Base-by-base conservation (phyloP, 2,888 invertebrate genomes). In the Conus canariensis region DNA sequence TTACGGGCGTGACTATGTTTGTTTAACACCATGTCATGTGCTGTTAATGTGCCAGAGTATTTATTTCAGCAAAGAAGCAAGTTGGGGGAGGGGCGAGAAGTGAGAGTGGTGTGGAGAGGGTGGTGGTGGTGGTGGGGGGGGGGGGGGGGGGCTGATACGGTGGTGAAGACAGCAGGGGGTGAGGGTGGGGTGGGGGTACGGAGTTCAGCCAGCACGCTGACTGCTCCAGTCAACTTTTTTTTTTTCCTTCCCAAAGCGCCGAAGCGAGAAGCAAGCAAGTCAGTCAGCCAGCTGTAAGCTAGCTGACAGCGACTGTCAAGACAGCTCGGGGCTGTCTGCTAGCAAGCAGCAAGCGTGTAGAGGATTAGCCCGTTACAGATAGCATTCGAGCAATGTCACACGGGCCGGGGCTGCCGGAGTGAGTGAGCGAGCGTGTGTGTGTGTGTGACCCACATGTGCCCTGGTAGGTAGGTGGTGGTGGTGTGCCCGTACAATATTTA, bases 401-500 rank as follows among this genome's bases (percentile, higher is more conserved):
- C 12, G 64, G 64, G 64, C 7, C 2, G 16, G 64, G 64, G 45
- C 89, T 85, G 64, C 30, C 45, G 25, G 60, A 64, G 64, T 64
- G 45, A 4, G 45, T 4, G 45, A 45, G 45, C 45, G 45, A 3
- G 45, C 4, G 45, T 4, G 45, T 4, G 74, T 77, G 16, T 64
- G 64, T 64, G 64, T 85, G 89, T 89, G 89, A 89, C 89, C 89
- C 77, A 89, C 85, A 89, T 89, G 85, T 89, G 83, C 74, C 85
- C 89, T 22, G 45, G 45, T 45, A 45, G 45, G 45, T 45, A 45
- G 64, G 10, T 64, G 64, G 64, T 14, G 64, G 64, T 64, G 58
- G 89, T 85, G 89, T 85, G 74, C 89, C 45, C 85, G 85, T 89
- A 89, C 89, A 89, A 89, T 89, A 89, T 89, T 89, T 89, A 89